Evolutionary conservation across 1,140 invertebrate genomes (phyloP), one percentile per base, ranked within the genome.

Genomic region (Bursaphelenchus mucronatus): DNA sequence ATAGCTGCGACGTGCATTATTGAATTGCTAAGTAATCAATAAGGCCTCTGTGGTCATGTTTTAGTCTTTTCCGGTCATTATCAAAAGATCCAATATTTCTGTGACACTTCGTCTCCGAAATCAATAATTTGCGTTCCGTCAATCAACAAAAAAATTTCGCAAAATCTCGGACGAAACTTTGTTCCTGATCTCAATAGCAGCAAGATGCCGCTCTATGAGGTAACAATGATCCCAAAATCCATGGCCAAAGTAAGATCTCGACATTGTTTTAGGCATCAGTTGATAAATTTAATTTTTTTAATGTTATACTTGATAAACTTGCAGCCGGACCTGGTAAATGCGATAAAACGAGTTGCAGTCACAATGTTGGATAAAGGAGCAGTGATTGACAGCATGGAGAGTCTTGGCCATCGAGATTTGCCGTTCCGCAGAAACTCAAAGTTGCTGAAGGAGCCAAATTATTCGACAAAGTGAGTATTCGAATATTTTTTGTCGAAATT

Each of bases 201-300:
- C 13, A 66, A 21, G 61, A 79, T 79, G 77, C 77, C 77, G n/a
- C 66, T 73, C 10, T 79, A 71, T 61, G 77, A 79, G 68, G 53
- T 79, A 9, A 81, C 76, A 30, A 17, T 79, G 19, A 74, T 80
- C 19, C 73, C 78, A 15, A 59, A 69, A 63, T 67, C 73, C 11
- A 47, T 79, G 43, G 63, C 71, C 39, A 81, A 78, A 75, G 76
- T 77, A 19, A 43, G 39, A 45, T 39, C 10, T 55, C 51, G 15
- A 10, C 54, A 15, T 54, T 63, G 44, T 51, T 55, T 4, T 50
- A 46, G 41, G n/a, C 41, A 39, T 44, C 11, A 8, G 11, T 53
- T 56, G 41, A 44, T 19, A 11, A 21, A 13, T 59, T 47, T 13
- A 19, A 15, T 53, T 30, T 10, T 56, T 68, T 76, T 66, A 5